These are phyloP conservation scores for Tricholauxania praeusta DNA, from an alignment of 2,888 invertebrate genomes.

Conservation along the genomic window DNA sequence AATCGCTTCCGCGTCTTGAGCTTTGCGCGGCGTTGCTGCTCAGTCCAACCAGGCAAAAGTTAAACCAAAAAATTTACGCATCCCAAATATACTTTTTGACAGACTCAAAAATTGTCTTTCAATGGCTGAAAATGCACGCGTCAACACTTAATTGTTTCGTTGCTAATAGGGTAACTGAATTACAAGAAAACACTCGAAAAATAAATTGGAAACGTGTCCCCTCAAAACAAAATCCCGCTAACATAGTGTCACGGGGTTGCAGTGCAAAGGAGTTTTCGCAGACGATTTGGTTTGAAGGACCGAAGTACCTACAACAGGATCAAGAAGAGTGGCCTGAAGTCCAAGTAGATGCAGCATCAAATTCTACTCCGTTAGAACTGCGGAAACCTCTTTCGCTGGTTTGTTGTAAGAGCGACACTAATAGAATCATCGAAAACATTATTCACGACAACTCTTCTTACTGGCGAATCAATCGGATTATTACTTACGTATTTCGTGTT, in stretches of 20 bases:
- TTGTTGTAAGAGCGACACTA: not conserved
- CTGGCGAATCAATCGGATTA: not conserved
- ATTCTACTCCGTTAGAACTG: not conserved
- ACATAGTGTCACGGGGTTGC: conserved; percentile 38
- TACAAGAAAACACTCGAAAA: conserved; percentile 33
- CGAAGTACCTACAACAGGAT: conserved; percentile 16
- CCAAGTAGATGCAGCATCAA: not conserved
- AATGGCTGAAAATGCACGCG: conserved; percentile 39
- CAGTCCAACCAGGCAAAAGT: conserved; percentile 29
- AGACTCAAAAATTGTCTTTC: conserved; percentile 41
- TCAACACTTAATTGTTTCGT: conserved; percentile 43
- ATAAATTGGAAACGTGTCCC: conserved; percentile 39
- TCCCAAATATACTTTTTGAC: conserved; percentile 37
- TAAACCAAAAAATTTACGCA: not conserved
- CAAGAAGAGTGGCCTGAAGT: not conserved
- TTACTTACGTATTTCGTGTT: conserved; percentile 5
- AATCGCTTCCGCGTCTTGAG: conserved; percentile 44
- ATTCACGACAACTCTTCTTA: not conserved
- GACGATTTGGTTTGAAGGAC: conserved; percentile 37
- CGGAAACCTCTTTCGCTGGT: not conserved
- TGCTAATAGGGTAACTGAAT: conserved; percentile 39
- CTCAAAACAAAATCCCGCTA: conserved; percentile 38
- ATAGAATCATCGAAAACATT: not conserved
- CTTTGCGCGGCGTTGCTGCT: conserved; percentile 43
- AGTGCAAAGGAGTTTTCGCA: conserved; percentile 19